These are phyloP conservation scores for Amiota mariae DNA, from an alignment of 2,888 invertebrate genomes.

Conservation along the genomic window DNA sequence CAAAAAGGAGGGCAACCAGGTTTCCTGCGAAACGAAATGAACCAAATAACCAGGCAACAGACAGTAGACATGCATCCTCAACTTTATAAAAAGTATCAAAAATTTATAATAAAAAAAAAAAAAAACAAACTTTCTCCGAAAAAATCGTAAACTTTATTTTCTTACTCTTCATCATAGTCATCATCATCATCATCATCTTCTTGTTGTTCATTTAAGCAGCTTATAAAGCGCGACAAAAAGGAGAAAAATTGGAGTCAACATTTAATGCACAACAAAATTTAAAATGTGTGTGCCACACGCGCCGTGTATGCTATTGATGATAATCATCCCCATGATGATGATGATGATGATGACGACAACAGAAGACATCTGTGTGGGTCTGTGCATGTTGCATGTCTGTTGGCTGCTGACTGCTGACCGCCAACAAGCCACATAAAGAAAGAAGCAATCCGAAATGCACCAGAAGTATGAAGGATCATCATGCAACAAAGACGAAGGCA, in stretches of 20 bases:
- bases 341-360: neutral
- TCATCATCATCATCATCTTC: neutral
- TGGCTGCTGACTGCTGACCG: constrained; percentile 13
- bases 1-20: constrained; percentile 9
- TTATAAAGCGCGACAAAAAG: constrained; percentile 13
- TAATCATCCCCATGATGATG: no score
- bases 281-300: constrained; percentile 19
- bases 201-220: constrained; percentile 2
- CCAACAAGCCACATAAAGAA: neutral
- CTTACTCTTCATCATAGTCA: constrained; percentile 23
- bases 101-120: neutral
- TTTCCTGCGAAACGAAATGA: constrained; percentile 1
- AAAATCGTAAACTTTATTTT: constrained; percentile 21
- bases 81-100: no score
- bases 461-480: constrained; percentile 43
- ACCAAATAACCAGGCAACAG: neutral
- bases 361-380: neutral
- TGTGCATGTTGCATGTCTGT: no score
- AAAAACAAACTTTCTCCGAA: constrained; percentile 60
- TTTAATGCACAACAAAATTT: no score
- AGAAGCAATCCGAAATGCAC: neutral
- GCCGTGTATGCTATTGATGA: neutral
- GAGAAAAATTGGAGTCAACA: neutral
- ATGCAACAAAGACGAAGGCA: neutral
- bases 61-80: no score